These are phyloP conservation scores for Loris lydekkerianus DNA, from an alignment of 2,797 vertebrate species.

Conservation along the genomic window DNA sequence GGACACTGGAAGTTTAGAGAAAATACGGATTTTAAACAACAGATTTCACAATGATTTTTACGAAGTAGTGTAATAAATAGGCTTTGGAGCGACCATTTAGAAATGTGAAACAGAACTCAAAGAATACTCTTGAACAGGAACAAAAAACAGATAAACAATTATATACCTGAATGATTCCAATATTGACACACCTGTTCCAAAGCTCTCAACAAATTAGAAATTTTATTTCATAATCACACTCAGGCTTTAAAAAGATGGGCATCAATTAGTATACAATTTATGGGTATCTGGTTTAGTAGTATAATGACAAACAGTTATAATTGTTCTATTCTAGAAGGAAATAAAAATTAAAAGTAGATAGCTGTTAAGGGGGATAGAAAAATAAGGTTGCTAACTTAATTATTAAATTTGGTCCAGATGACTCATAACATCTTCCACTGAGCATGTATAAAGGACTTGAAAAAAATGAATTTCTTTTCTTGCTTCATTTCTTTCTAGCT, in stretches of 20 bases:
- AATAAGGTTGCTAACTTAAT: slow-evolving; percentile 32
- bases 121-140: not conserved
- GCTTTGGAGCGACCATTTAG: slow-evolving; percentile 40
- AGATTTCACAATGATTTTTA: slow-evolving; percentile 47
- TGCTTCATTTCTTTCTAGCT: slow-evolving; percentile 15
- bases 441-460: not conserved
- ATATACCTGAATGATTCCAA: slow-evolving; percentile 54
- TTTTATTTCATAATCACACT: slow-evolving; percentile 70
- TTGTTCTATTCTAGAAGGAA: slow-evolving; percentile 65
- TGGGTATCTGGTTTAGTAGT: not conserved
- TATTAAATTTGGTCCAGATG: not conserved
- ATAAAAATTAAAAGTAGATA: slow-evolving; percentile 60
- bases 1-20: not conserved
- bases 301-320: slow-evolving; percentile 72
- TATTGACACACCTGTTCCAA: slow-evolving; percentile 54
- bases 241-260: slow-evolving; percentile 66
- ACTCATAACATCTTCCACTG: slow-evolving; percentile 41
- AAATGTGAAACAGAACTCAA: slow-evolving; percentile 39
- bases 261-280: not conserved
- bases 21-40: not conserved
- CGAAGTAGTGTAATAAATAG: not conserved
- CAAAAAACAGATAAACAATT: slow-evolving; percentile 51
- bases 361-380: slow-evolving; percentile 41
- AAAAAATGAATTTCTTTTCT: not conserved
- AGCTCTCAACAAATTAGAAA: slow-evolving; percentile 72